Base-by-base conservation (phyloP, 1,140 invertebrate genomes). In the Zaprionus vittiger region DNA sequence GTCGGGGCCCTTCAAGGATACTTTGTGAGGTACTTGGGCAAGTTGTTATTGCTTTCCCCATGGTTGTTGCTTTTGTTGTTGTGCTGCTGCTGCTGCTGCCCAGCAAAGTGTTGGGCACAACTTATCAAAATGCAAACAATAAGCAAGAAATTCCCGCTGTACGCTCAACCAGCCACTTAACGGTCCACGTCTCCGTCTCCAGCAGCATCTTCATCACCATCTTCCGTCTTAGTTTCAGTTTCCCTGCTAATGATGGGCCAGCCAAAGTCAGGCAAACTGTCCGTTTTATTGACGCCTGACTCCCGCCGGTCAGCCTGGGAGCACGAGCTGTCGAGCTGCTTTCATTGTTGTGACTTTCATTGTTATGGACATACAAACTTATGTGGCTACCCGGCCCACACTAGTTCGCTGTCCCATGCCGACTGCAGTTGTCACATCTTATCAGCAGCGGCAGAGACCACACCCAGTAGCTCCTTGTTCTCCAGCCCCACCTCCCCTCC, bases 401-500 rank as follows among this genome's bases (percentile, higher is more conserved):
- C 28, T 38, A 24, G 5, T n/a, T 14, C 12, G 41, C 24, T 37
- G 60, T 54, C 7, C 59, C 22, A 22, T 57, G 67, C 54, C 67
- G 60, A 75, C 69, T 77, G 74, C 74, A 73, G 63, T 67, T 77
- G 74, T 77, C 74, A 77, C 64, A 66, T 73, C 70, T 73, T 77
- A 77, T 77, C 70, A 67, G 38, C 38, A 67, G 37, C 9, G 55
- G 17, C 55, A 67, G 41, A n/a, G 38, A n/a, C 34, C n/a, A 17
- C n/a, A 49, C 38, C 26, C 38, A 37, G 28, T 14, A 34, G 61
- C 14, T 60, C 62, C 17, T 26, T 15, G 20, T 41, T 24, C 28
- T 1, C 4, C 5, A 15, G 38, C 0, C 3, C 38, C 38, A 41
- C 41, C 20, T 67, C 11, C 44, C 65, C 5, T 67, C 17, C 22